Evolutionary conservation across 2,797 vertebrate genomes (phyloP).

Genomic region (Schizothorax lantsangensis): DNA sequence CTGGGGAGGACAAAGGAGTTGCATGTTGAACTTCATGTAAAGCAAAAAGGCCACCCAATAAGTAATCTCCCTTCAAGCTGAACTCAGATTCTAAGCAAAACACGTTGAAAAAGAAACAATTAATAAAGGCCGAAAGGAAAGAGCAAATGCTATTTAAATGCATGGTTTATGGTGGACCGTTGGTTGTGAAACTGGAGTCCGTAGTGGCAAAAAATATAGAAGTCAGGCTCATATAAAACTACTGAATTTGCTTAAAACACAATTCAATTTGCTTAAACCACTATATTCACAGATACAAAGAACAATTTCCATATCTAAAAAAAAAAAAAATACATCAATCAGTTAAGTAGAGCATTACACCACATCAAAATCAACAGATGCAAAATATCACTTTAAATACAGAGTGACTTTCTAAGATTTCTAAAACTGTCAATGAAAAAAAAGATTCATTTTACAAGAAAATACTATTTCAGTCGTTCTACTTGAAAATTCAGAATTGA

Average conservation of each 20-base stretch:
- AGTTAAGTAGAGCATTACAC: conserved; percentile 39
- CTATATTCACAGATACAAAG: background rate
- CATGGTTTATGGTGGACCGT: conserved; percentile 2
- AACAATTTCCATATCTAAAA: conserved; percentile 11
- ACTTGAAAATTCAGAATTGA: background rate
- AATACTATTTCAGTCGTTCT: background rate
- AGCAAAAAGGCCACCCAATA: conserved; percentile 76
- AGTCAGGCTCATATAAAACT: conserved; percentile 12
- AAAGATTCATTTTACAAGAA: background rate
- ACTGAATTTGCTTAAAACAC: conserved; percentile 6
- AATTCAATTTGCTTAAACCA: conserved; percentile 39
- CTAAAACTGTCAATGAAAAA: background rate
- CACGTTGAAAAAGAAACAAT: background rate
- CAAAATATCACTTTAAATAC: conserved; percentile 4
- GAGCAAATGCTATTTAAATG: background rate
- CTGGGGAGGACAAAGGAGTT: conserved; percentile 52
- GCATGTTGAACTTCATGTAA: conserved; percentile 61
- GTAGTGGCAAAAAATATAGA: background rate
- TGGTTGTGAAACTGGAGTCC: background rate
- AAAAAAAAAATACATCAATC: background rate
- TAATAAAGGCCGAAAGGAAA: background rate
- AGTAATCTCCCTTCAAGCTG: conserved; percentile 71
- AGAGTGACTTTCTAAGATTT: background rate
- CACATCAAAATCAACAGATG: conserved; percentile 29
- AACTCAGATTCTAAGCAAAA: conserved; percentile 66